Conservation (phyloP, 2,113 vertebrate species). For the Chloropsis cyanopogon region DNA sequence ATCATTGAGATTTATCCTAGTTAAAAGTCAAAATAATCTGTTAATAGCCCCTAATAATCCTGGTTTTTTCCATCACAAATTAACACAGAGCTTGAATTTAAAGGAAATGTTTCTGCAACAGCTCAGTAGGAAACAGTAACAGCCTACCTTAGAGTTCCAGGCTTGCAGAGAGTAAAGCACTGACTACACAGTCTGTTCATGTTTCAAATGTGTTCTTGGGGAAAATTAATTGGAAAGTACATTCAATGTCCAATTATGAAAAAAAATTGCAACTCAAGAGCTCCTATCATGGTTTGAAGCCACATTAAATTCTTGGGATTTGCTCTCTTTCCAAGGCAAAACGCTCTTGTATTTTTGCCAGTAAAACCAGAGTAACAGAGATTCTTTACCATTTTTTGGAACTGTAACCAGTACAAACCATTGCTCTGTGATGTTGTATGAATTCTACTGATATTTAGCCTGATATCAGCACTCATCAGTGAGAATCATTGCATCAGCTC, state of each 20-base stretch:
- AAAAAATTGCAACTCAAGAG: background rate
- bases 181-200: background rate
- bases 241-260: background rate
- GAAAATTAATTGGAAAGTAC: background rate
- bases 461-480: background rate
- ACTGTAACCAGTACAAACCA: background rate
- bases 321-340: background rate
- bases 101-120: slow-evolving; percentile 31
- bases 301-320: background rate
- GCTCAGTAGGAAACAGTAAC: background rate
- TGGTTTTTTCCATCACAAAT: slow-evolving; percentile 26
- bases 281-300: background rate
- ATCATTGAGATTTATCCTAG: background rate
- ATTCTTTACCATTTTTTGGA: background rate
- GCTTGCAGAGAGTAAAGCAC: background rate
- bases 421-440: background rate
- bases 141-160: background rate
- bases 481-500: background rate
- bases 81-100: background rate
- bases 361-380: background rate
- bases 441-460: background rate
- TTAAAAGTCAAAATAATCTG: slow-evolving; percentile 1
- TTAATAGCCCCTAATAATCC: background rate
- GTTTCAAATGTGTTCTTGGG: background rate
- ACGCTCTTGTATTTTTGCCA: background rate